Base-by-base conservation (phyloP, 2,113 vertebrate species). In the Semicossyphus pulcher region DNA sequence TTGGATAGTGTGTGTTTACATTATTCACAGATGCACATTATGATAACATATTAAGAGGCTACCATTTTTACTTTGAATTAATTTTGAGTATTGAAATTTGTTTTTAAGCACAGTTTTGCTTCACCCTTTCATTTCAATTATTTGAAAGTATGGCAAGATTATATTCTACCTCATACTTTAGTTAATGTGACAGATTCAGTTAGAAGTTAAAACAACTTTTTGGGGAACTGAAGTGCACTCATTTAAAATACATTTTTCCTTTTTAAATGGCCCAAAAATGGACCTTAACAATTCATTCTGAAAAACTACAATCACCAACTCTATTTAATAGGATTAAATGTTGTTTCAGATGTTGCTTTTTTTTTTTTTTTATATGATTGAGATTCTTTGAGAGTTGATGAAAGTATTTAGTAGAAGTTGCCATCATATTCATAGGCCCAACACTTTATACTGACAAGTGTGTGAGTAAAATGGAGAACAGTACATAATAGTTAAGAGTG, bases 151-250 rank as follows among this genome's bases (percentile, higher is more conserved):
- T 57, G 65, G 45, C 52, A 70, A 72, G 56, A 63, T 74, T 80
- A 45, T 57, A 70, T 76, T 85, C 87, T 90, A 84, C 83, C 81
- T 86, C 84, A 81, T 21, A 4, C n/a, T n/a, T 80, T 59, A 44
- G 60, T 78, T 81, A 36, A 26, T 75, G 28, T 76, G 61, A 39
- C 67, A 47, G 23, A 54, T 80, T 81, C 51, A 48, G n/a, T 5
- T 26, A 36, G 37, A 42, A 69, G 8, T 11, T 25, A 53, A 63
- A 58, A 64, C 10, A 69, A 23, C 14, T 29, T 42, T 65, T 37
- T 44, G 21, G 59, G 48, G 25, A 63, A 44, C 7, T 32, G 16
- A 51, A 74, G 44, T 62, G 74, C 75, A 80, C 58, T 77, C 52
- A 3, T 34, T 42, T 29, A 67, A 4, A 7, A 69, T n/a, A 28